Base-by-base conservation (phyloP, 2,888 invertebrate genomes). In the Cephus nigrinus region DNA sequence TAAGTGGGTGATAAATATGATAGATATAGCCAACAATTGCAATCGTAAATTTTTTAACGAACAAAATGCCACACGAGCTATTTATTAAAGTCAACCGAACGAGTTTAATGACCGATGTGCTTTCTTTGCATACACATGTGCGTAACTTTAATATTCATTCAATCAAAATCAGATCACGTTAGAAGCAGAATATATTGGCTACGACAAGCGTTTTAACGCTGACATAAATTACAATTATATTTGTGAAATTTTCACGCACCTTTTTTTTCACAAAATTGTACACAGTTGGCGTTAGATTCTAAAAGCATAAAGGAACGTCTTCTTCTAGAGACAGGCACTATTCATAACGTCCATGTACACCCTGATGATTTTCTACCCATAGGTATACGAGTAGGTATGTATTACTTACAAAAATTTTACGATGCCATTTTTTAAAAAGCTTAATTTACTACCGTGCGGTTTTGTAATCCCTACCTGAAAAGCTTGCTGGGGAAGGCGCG, bases 1-100 rank as follows among this genome's bases (percentile, higher is more conserved):
- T 87, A 86, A 89, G 87, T 85, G 85, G 84, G 87, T 84, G 87
- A 88, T 90, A 90, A 90, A 90, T 86, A 85, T 85, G 84, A 88
- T 86, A 84, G 84, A 88, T 86, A 81, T 79, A 82, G 83, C 84
- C 84, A 83, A 85, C 84, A 83, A 88, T 88, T 83, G 84, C 83
- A 84, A 88, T 86, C 87, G 85, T 85, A 86, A 87, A 87, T 85
- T 83, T 80, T 82, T 83, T 80, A 82, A 84, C 80, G 80, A 81
- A 79, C 74, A 35, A 75, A 79, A 71, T 76, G 73, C 73, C 75
- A 78, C 75, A 55, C 55, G 75, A 32, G 68, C 79, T 80, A 83
- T 85, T 85, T 85, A 86, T 86, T 81, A 83, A 83, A 82, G 82
- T 79, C 82, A 74, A 81, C 80, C 75, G 80, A 84, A 82, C 82